These are phyloP conservation scores for Creontiades dilutus DNA, from an alignment of 2,888 invertebrate genomes.

Conservation along the genomic window DNA sequence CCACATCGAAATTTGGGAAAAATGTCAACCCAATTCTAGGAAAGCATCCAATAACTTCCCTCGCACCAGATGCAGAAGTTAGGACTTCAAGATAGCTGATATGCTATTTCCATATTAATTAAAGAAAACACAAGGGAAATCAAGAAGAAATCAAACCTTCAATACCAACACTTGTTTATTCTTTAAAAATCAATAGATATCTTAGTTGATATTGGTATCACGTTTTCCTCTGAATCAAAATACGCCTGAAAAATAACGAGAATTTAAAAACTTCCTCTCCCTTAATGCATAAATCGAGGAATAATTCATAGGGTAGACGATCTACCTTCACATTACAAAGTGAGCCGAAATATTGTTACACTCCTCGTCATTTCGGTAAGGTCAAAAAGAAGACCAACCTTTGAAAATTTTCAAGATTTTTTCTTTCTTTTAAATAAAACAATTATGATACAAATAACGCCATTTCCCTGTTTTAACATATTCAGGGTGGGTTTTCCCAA, in stretches of 20 bases:
- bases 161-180: slow-evolving; percentile 2
- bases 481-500: slow-evolving; percentile 59
- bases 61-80: too few relatives aligned
- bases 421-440: neutral
- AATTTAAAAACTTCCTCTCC: neutral
- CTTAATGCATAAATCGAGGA: neutral
- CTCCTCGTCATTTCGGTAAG: neutral
- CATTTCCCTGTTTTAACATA: slow-evolving; percentile 65
- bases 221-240: slow-evolving; percentile 1
- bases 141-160: neutral
- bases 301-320: neutral
- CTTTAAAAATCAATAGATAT: slow-evolving; percentile 15
- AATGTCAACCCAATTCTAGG: too few relatives aligned
- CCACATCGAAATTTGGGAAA: too few relatives aligned
- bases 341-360: neutral
- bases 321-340: neutral
- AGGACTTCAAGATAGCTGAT: too few relatives aligned
- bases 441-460: neutral
- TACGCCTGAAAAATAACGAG: neutral
- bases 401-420: neutral
- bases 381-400: neutral
- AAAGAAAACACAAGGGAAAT: neutral
- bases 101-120: neutral
- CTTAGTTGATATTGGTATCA: neutral
- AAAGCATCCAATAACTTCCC: too few relatives aligned